A percentile compares a stretch with the other conserved stretches of the same genome.
Conservation (phyloP, 2,113 vertebrate species). For the Cyprinus carpio region DNA sequence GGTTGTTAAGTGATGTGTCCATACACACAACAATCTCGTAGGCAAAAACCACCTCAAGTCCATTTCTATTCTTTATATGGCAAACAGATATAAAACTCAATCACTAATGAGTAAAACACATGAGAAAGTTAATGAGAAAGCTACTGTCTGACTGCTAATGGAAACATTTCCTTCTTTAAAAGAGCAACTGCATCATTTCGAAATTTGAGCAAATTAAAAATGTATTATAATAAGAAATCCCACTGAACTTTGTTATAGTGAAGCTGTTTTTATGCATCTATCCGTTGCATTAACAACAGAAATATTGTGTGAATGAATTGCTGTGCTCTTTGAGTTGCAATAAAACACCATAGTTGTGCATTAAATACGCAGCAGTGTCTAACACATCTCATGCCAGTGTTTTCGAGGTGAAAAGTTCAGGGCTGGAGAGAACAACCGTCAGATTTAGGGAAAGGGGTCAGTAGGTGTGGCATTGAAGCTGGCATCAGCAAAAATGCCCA, state of each 20-base stretch:
- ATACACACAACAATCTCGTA: background rate
- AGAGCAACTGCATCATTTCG: background rate
- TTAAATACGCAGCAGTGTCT: background rate
- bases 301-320: background rate
- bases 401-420: background rate
- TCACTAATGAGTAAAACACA: background rate
- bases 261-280: background rate
- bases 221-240: background rate
- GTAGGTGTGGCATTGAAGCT: constrained; percentile 76
- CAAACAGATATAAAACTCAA: background rate
- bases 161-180: background rate
- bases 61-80: background rate
- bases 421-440: background rate
- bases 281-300: background rate
- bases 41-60: background rate
- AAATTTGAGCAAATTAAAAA: background rate
- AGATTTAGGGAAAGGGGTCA: constrained; percentile 72
- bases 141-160: too few species aligned
- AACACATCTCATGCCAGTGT: background rate
- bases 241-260: background rate
- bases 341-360: background rate
- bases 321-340: background rate
- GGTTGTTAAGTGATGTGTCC: background rate
- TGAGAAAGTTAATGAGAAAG: background rate
- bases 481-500: constrained; percentile 76